Evolutionary conservation across 2,888 invertebrate genomes (phyloP).

Genomic region (Cosmorhoe ocellata): DNA sequence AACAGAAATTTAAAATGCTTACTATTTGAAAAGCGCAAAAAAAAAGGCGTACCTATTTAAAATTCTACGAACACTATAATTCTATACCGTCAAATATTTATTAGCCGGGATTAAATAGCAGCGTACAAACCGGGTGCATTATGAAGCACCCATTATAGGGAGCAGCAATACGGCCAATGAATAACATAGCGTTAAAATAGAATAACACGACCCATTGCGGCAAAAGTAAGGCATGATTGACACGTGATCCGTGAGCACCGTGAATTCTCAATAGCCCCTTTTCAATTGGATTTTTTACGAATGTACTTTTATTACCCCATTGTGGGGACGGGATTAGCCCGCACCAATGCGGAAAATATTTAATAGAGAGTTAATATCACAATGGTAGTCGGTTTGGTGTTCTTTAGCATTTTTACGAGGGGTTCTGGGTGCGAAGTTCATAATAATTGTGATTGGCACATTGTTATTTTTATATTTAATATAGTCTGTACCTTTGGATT

Average conservation of each 20-base stretch:
- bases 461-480: conserved; percentile 37
- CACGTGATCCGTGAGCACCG: conserved; percentile 69
- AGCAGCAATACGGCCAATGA: conserved; percentile 72
- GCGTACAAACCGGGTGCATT: conserved; percentile 51
- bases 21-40: no score
- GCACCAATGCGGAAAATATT: conserved; percentile 71
- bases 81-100: conserved; percentile 45
- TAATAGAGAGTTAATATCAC: conserved; percentile 69
- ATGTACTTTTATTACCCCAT: conserved; percentile 68
- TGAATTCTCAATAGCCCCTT: conserved; percentile 60
- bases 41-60: background rate
- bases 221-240: conserved; percentile 73
- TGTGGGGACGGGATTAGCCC: conserved; percentile 65
- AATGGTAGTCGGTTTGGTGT: conserved; percentile 47
- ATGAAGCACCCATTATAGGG: conserved; percentile 57
- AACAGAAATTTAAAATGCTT: no score
- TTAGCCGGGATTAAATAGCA: conserved; percentile 56
- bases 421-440: conserved; percentile 41
- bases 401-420: conserved; percentile 47
- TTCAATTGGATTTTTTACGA: conserved; percentile 61
- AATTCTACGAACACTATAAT: conserved; percentile 14
- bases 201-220: conserved; percentile 72
- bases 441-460: conserved; percentile 40
- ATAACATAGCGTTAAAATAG: conserved; percentile 72
- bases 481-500: no score